Conservation (phyloP, 2,113 vertebrate genomes). For the Saimiri boliviensis region DNA sequence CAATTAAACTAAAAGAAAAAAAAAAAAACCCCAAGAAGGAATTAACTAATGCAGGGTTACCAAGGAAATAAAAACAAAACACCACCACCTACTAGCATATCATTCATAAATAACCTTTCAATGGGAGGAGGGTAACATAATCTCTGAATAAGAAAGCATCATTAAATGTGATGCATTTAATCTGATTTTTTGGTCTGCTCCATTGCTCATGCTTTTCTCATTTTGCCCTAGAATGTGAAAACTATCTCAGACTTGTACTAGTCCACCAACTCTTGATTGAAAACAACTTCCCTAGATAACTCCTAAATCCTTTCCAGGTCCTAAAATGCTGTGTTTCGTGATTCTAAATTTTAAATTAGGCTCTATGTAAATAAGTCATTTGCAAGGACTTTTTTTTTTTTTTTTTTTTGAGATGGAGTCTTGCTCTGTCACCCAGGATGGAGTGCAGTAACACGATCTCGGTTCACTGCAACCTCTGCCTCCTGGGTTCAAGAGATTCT, state of each 20-base stretch:
- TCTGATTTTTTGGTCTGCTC: not conserved
- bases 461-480: not conserved
- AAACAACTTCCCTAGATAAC: constrained; percentile 10
- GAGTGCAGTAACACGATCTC: not conserved
- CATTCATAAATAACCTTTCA: constrained; percentile 2
- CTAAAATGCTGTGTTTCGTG: not conserved
- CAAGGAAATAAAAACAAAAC: not conserved
- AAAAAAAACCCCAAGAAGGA: not conserved
- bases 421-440: not conserved
- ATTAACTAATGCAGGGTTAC: not conserved
- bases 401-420: not conserved
- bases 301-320: not conserved
- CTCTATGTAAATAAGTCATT: not conserved
- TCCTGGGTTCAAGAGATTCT: not conserved
- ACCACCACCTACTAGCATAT: not conserved
- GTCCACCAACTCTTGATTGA: not conserved
- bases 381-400: not conserved
- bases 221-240: not conserved
- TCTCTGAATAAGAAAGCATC: not conserved
- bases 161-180: not conserved
- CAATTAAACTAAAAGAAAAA: not conserved
- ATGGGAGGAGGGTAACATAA: not conserved
- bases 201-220: constrained; percentile 22
- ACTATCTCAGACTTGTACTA: not conserved
- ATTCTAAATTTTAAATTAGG: not conserved